phyloP scores from a whole-genome alignment of 1,140 invertebrate species.

The Polyergus mexicanus region DNA sequence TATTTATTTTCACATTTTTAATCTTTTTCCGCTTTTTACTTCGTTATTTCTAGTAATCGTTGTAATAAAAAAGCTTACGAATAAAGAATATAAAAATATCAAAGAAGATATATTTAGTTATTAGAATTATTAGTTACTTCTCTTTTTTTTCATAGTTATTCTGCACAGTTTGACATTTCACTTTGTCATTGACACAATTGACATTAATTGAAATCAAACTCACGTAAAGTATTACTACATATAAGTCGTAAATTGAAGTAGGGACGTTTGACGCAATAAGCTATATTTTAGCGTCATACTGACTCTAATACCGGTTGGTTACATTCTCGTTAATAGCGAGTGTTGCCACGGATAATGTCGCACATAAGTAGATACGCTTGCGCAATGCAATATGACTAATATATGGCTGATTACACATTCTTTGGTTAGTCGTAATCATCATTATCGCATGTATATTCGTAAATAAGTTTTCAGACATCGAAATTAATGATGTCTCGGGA shows the following conservation, averaged over 20 bases:
- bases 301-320: conserved; percentile 44
- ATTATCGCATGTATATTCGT: not conserved
- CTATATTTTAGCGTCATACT: conserved; percentile 11
- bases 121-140: not conserved
- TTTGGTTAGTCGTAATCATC: conserved; percentile 22
- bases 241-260: conserved; percentile 28
- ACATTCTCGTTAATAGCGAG: conserved; percentile 27
- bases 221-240: conserved; percentile 7
- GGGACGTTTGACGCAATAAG: conserved; percentile 32
- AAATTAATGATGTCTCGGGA: conserved; percentile 32
- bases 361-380: conserved; percentile 14
- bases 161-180: no score
- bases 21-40: not conserved
- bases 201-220: conserved; percentile 39
- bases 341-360: conserved; percentile 24
- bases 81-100: not conserved
- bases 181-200: conserved; percentile 19
- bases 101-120: no score
- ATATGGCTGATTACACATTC: conserved; percentile 29
- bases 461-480: not conserved
- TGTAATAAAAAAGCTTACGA: not conserved
- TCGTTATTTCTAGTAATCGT: conserved; percentile 11
- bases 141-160: not conserved
- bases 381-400: conserved; percentile 41
- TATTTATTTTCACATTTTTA: conserved; percentile 15